These are phyloP conservation scores for Sycophaga agraensis DNA, from an alignment of 1,140 invertebrate genomes.

Conservation along the genomic window DNA sequence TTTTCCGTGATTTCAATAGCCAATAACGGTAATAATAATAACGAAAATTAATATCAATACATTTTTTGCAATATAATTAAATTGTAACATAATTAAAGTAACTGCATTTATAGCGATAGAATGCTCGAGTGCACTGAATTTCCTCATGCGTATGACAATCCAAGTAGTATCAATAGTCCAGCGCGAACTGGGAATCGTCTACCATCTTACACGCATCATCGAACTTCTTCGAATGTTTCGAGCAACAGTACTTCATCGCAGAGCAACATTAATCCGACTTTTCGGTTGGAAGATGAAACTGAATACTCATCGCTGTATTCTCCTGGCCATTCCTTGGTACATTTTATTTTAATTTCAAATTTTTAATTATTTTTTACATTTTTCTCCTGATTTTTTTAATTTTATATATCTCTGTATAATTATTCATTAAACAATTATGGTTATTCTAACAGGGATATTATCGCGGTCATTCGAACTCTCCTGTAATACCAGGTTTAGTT, in stretches of 20 bases:
- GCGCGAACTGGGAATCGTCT: constrained; percentile 55
- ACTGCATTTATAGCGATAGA: constrained; percentile 45
- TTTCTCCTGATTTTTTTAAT: background rate
- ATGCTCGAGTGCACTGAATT: constrained; percentile 53
- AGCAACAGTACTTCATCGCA: constrained; percentile 63
- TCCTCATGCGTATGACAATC: constrained; percentile 65
- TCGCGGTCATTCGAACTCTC: constrained; percentile 34
- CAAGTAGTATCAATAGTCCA: constrained; percentile 58
- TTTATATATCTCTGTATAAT: background rate
- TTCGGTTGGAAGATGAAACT: constrained; percentile 68
- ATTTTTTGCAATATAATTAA: too few species aligned
- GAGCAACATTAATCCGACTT: constrained; percentile 63
- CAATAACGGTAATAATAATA: too few species aligned
- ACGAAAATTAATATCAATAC: too few species aligned
- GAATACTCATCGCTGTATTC: constrained; percentile 51
- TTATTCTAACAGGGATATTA: constrained; percentile 34
- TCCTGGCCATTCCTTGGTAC: constrained; percentile 37
- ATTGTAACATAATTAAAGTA: background rate
- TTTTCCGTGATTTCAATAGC: too few species aligned
- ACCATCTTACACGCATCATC: constrained; percentile 61
- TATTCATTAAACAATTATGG: background rate
- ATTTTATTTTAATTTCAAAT: too few species aligned
- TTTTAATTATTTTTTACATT: background rate
- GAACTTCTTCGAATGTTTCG: constrained; percentile 74
- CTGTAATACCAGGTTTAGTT: constrained; percentile 35